Evolutionary conservation across 2,888 invertebrate genomes (phyloP).

Genomic region (Ichneumoninae sp.): DNA sequence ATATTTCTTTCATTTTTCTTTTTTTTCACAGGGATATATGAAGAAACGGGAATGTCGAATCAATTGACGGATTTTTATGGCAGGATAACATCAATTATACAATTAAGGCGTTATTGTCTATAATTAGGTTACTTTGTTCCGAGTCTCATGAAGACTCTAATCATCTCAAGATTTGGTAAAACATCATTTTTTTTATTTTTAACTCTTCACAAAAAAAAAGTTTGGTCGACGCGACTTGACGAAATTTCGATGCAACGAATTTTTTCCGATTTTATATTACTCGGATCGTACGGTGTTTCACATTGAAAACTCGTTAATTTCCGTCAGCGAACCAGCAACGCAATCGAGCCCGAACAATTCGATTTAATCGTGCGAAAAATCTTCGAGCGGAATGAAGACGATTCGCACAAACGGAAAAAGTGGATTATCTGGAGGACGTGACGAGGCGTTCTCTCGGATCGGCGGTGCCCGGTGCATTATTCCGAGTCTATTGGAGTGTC

Average conservation of each 20-base stretch:
- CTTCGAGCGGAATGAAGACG: conserved; percentile 25
- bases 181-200: neutral
- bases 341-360: conserved; percentile 26
- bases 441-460: conserved; percentile 54
- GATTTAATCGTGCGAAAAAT: conserved; percentile 26
- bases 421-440: conserved; percentile 57
- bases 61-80: conserved; percentile 7
- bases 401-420: conserved; percentile 25
- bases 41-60: conserved; percentile 27
- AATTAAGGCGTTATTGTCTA: neutral
- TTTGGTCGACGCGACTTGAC: too few species aligned
- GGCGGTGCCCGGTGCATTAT: conserved; percentile 38
- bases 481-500: conserved; percentile 4
- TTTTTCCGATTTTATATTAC: neutral
- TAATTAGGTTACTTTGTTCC: neutral
- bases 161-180: neutral
- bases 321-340: neutral
- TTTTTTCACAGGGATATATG: conserved; percentile 17
- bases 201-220: neutral
- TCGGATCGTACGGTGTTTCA: neutral
- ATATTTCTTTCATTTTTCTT: neutral
- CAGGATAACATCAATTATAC: neutral
- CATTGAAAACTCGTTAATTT: conserved; percentile 16
- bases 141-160: neutral
- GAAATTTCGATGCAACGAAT: too few species aligned